Conservation (phyloP, 2,797 vertebrate genomes). For the Dicrostonyx torquatus region DNA sequence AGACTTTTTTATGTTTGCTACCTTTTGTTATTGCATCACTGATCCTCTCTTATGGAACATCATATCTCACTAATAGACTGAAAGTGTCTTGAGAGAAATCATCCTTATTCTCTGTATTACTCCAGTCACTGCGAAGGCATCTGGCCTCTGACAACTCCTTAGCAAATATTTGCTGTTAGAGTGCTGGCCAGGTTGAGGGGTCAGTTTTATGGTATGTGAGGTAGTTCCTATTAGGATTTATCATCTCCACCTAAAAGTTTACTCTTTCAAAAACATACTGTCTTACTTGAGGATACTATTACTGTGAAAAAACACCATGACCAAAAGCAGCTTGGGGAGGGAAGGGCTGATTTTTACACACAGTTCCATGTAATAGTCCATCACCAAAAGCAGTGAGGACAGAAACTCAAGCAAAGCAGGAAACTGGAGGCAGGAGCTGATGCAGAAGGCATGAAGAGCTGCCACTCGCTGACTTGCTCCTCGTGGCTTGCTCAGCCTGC, state of each 20-base stretch:
- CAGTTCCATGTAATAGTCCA: background rate
- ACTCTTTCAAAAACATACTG: background rate
- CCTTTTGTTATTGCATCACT: background rate
- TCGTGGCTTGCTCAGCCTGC: background rate
- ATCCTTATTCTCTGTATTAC: background rate
- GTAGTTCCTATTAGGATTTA: background rate
- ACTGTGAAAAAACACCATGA: background rate
- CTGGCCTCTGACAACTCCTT: background rate
- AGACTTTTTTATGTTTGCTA: background rate
- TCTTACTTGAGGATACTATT: background rate
- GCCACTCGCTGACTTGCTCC: background rate
- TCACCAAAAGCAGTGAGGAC: background rate
- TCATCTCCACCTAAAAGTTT: background rate
- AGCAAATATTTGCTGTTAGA: conserved; percentile 4
- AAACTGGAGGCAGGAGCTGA: background rate
- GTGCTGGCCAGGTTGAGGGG: background rate
- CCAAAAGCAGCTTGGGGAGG: background rate
- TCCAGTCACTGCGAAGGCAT: background rate
- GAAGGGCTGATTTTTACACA: too few relatives aligned
- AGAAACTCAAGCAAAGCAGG: background rate
- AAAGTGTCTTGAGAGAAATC: background rate
- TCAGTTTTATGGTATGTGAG: background rate
- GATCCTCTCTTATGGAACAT: background rate
- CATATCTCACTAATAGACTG: conserved; percentile 4
- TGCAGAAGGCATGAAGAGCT: background rate